Base-by-base conservation (phyloP, 1,140 invertebrate species). In the Bombus picipes region DNA sequence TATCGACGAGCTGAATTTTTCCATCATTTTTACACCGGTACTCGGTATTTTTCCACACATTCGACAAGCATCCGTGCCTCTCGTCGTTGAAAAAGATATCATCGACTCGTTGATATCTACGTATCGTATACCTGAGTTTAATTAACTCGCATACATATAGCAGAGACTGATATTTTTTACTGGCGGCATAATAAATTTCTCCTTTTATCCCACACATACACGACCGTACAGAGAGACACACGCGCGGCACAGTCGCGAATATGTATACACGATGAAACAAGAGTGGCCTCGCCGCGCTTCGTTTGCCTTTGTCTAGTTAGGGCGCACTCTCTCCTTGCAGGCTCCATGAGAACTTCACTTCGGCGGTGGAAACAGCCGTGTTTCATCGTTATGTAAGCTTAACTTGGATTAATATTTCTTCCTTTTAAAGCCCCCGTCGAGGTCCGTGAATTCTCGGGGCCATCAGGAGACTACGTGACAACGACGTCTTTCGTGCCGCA, bases 341-440 rank as follows among this genome's bases (percentile, higher is more conserved):
- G 10, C 59, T 77, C 81, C 81, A 57, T 1, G 81, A 77, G 81
- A 83, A 70, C 32, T 81, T 81, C 78, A 18, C 65, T 80, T 80
- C 39, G 41, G 37, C 41, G 70, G 43, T 43, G 71, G 83, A 78
- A 87, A 85, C 75, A 86, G 74, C 68, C 76, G 75, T 87, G 83
- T 87, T 80, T 87, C 86, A 85, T 87, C 76, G 86, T 87, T 86
- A 86, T 4, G 75, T 59, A 66, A 86, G 68, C 85, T 86, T 75
- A 86, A 87, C 86, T 86, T 80, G 83, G 86, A 87, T 87, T 87
- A 87, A 87, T 86, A 86, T 87, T 87, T 87, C 86, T 87, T 87
- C 83, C 75, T 83, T 85, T 87, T 86, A 86, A 86, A 79, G 71
- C 41, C 34, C 5, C 41, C 62, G 83, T 68, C 73, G 82, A 74